Percentiles rank a stretch among this genome's conserved stretches.
These are phyloP conservation scores for Eurytoma adleriae DNA, from an alignment of 2,888 invertebrate species.

Conservation along the genomic window DNA sequence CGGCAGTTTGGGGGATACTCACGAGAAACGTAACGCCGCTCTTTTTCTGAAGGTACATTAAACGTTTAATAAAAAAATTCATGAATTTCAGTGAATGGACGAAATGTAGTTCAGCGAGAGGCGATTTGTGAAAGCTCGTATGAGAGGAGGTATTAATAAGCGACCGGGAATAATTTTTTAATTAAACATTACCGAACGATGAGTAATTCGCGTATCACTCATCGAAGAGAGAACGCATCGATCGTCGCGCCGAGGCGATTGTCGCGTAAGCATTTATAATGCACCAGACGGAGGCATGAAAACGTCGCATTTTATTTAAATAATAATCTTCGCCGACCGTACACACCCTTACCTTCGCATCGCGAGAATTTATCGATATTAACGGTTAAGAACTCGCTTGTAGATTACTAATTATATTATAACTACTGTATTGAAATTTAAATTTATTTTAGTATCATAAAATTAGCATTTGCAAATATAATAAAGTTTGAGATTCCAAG, in stretches of 20 bases:
- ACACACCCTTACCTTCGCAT: conserved; percentile 10
- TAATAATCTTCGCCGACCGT: conserved; percentile 34
- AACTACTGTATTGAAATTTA: too few species aligned
- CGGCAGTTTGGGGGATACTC: too few species aligned
- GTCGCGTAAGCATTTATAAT: conserved; percentile 17
- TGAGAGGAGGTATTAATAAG: conserved; percentile 12
- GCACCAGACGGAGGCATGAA: conserved; percentile 16
- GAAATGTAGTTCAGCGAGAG: background rate
- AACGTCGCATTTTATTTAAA: conserved; percentile 52
- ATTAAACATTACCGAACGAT: conserved; percentile 46
- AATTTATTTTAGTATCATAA: too few species aligned
- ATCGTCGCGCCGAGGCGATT: conserved; percentile 24
- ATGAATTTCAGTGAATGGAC: background rate
- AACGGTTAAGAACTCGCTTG: too few species aligned
- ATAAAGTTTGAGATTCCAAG: too few species aligned
- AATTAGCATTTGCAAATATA: too few species aligned
- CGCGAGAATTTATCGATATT: too few species aligned
- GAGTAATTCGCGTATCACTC: conserved; percentile 35
- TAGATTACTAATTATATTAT: too few species aligned
- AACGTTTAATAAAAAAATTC: background rate
- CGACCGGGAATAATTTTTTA: conserved; percentile 29
- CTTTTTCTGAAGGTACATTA: too few species aligned
- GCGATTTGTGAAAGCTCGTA: background rate
- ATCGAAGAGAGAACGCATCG: conserved; percentile 38
- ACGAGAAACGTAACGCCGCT: too few species aligned